Evolutionary conservation across 2,888 invertebrate genomes (phyloP).

Genomic region (Nomada flava): DNA sequence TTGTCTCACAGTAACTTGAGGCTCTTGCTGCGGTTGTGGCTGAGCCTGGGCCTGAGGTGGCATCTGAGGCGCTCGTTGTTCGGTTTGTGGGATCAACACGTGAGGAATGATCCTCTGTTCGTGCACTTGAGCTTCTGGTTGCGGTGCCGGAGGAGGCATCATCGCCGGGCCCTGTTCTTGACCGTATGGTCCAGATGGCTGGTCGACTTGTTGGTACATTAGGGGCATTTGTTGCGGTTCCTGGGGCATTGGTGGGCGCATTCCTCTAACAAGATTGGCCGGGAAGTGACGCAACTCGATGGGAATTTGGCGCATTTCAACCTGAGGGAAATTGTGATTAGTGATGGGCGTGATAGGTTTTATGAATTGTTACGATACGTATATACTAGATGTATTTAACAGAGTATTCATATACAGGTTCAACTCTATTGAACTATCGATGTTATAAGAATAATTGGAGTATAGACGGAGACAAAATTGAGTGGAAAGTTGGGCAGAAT

Average conservation of each 20-base stretch:
- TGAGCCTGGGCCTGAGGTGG: constrained; percentile 41
- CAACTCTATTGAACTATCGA: no score
- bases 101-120: constrained; percentile 76
- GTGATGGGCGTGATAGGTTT: no score
- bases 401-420: no score
- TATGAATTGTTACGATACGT: no score
- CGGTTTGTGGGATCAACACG: constrained; percentile 74
- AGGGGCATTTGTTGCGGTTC: constrained; percentile 74
- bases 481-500: no score
- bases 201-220: constrained; percentile 82
- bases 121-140: constrained; percentile 70
- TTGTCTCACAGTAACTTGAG: constrained; percentile 73
- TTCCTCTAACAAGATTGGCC: constrained; percentile 86
- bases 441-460: no score
- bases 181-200: constrained; percentile 74
- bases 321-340: constrained; percentile 50
- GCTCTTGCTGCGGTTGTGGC: constrained; percentile 57
- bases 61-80: constrained; percentile 69
- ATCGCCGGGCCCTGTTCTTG: constrained; percentile 72
- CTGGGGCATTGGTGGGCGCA: constrained; percentile 85
- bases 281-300: constrained; percentile 85
- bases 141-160: constrained; percentile 76
- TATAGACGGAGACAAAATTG: no score
- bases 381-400: no score
- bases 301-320: constrained; percentile 84